Conservation (phyloP, 2,888 invertebrate species). For the Meghimatium bilineatum region DNA sequence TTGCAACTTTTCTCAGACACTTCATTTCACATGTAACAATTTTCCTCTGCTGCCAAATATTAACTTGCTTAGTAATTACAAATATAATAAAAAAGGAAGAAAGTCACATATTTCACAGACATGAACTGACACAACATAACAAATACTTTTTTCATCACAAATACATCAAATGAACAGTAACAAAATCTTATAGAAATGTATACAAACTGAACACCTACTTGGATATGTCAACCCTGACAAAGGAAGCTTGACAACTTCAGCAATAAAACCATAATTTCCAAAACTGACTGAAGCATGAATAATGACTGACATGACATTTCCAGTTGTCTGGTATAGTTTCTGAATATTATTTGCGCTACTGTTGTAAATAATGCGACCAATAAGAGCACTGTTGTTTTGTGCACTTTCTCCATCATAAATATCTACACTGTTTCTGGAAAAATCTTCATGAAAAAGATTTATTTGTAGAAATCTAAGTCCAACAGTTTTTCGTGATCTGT, state of each 20-base stretch:
- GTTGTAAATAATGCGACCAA: constrained; percentile 64
- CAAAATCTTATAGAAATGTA: too few species aligned
- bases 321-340: constrained; percentile 64
- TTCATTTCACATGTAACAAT: too few species aligned
- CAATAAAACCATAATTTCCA: constrained; percentile 93
- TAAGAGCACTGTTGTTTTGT: constrained; percentile 77
- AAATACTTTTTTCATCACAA: too few species aligned
- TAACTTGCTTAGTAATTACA: too few species aligned
- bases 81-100: too few species aligned
- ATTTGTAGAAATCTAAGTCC: constrained; percentile 82
- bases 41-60: too few species aligned
- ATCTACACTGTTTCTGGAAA: constrained; percentile 85
- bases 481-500: constrained; percentile 86
- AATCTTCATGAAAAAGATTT: constrained; percentile 74
- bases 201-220: constrained; percentile 58
- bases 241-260: constrained; percentile 95
- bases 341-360: constrained; percentile 59
- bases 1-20: too few species aligned
- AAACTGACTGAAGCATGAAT: constrained; percentile 96
- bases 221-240: constrained; percentile 72
- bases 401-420: constrained; percentile 96
- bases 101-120: too few species aligned
- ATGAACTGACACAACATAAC: too few species aligned
- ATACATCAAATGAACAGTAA: not conserved
- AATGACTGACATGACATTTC: constrained; percentile 85